A percentile compares a stretch with the other conserved stretches of the same genome.
phyloP scores from a whole-genome alignment of 92 coral and sea anemone genomes.

The Parazoanthus darwini region DNA sequence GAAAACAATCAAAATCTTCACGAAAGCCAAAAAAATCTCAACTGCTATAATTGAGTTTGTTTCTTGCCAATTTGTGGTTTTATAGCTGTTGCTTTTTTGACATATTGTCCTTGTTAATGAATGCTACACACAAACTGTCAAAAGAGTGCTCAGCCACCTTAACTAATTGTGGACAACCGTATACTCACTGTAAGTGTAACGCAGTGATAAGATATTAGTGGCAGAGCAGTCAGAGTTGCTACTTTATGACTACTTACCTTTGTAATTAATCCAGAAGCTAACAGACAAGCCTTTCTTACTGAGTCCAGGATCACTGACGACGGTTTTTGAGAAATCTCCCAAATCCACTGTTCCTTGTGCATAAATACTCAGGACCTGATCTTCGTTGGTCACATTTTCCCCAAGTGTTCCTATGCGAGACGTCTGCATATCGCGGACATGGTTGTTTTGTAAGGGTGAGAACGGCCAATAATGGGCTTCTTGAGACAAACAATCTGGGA shows the following conservation, averaged over 20 bases:
- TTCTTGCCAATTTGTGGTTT: no score
- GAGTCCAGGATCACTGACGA: slow-evolving; percentile 15
- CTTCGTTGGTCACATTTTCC: neutral
- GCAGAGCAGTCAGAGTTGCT: neutral
- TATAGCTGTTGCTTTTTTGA: no score
- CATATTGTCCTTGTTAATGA: no score
- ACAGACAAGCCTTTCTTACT: slow-evolving; percentile 19
- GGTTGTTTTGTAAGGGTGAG: slow-evolving; percentile 12
- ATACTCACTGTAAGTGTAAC: no score
- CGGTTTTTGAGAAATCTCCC: neutral
- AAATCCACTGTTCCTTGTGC: neutral
- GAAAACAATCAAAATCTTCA: no score
- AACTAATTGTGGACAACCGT: no score
- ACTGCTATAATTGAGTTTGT: no score
- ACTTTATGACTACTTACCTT: neutral
- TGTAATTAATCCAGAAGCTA: slow-evolving; percentile 31
- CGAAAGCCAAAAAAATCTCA: no score
- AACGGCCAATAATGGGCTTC: slow-evolving; percentile 33
- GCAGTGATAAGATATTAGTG: no score
- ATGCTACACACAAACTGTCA: no score
- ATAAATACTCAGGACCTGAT: neutral
- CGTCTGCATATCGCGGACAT: slow-evolving; percentile 13
- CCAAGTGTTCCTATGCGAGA: neutral
- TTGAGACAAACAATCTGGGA: neutral
- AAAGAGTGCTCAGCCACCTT: no score